A percentile compares a stretch with the other conserved stretches of the same genome.
Evolutionary conservation across 1,140 invertebrate genomes (phyloP).

Genomic region (Panagrolaimus sp.): DNA sequence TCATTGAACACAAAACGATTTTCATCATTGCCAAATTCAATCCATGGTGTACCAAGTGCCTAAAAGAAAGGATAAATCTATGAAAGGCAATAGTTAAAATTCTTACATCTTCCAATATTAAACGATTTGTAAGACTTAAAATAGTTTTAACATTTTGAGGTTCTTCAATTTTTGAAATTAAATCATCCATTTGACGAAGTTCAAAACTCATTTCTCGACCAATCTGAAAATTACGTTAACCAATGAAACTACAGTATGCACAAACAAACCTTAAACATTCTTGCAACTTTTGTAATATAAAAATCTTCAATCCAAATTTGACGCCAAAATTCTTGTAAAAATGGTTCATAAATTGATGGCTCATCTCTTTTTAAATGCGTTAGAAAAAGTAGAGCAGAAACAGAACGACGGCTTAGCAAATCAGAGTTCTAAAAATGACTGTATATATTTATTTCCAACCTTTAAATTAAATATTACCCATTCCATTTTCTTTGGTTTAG

Average conservation of each 20-base stretch:
- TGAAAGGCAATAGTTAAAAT: not conserved
- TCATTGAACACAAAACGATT: constrained; percentile 1
- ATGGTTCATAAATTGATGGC: not conserved
- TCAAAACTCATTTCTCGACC: not conserved
- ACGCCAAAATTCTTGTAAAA: not conserved
- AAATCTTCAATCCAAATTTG: not conserved
- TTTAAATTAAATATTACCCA: not conserved
- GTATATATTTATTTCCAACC: too few relatives aligned
- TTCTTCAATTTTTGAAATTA: not conserved
- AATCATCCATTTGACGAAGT: not conserved
- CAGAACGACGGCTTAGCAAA: not conserved
- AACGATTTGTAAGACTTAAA: not conserved
- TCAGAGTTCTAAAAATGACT: not conserved
- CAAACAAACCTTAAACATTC: constrained; percentile 1
- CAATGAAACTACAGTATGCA: not conserved
- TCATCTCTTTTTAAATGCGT: constrained; percentile 2
- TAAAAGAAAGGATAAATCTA: not conserved
- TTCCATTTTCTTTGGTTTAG: not conserved
- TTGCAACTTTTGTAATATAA: constrained; percentile 6
- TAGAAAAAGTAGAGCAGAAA: not conserved
- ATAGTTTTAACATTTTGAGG: not conserved
- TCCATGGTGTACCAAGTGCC: not conserved
- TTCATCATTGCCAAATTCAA: not conserved
- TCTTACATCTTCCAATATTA: not conserved
- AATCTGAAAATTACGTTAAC: not conserved